Percentiles rank a stretch among this genome's conserved stretches.
These are phyloP conservation scores for Octomys mimax DNA, from an alignment of 2,797 vertebrate genomes.

Conservation along the genomic window DNA sequence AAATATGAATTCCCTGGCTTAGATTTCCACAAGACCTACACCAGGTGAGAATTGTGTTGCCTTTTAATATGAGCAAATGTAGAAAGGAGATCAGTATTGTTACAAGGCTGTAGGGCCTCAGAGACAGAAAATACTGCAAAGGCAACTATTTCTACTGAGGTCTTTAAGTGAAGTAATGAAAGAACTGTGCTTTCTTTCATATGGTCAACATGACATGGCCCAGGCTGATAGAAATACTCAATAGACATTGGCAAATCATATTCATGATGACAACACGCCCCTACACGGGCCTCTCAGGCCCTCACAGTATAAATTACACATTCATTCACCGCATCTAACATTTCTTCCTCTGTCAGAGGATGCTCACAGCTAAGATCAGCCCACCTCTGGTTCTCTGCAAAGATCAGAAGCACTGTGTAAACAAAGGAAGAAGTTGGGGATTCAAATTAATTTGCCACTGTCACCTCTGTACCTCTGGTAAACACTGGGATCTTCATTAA, in stretches of 20 bases:
- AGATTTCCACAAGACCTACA: slow-evolving; percentile 25
- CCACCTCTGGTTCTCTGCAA: slow-evolving; percentile 47
- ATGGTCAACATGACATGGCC: not conserved
- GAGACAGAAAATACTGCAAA: not conserved
- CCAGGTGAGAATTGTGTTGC: slow-evolving; percentile 2
- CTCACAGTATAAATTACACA: not conserved
- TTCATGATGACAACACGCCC: not conserved
- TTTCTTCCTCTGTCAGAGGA: slow-evolving; percentile 14
- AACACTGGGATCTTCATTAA: slow-evolving; percentile 76
- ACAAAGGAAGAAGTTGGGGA: slow-evolving; percentile 51
- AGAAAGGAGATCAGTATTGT: not conserved
- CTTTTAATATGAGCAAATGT: not conserved
- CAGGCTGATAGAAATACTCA: not conserved
- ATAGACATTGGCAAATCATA: not conserved
- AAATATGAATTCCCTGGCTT: slow-evolving; percentile 27
- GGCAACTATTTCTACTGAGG: not conserved
- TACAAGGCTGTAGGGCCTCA: not conserved
- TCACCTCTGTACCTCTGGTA: slow-evolving; percentile 70
- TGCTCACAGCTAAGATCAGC: not conserved
- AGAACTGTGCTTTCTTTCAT: not conserved
- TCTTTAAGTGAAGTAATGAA: not conserved
- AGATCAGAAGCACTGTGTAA: slow-evolving; percentile 56
- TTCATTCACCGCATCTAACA: not conserved
- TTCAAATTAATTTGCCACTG: slow-evolving; percentile 70
- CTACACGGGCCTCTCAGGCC: not conserved